Evolutionary conservation across 2,113 vertebrate genomes (phyloP), one percentile per base, ranked within the genome.

Genomic region (Spea bombifrons): DNA sequence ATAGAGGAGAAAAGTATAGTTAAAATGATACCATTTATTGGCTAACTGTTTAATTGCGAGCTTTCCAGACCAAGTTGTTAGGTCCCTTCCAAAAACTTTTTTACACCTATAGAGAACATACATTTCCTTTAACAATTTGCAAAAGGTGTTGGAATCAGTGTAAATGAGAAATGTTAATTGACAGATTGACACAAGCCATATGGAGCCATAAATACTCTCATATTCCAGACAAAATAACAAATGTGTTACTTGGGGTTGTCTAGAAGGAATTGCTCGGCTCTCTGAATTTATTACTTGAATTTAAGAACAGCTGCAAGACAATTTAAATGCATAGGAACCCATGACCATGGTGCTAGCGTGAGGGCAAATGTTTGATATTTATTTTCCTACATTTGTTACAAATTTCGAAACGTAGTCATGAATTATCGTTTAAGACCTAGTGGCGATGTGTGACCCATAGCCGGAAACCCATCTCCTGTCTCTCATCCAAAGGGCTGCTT

Each of bases 151-250:
- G 30, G 30, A 30, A 30, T 30, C 30, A 30, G 30, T 77, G 63
- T 78, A 50, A 78, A 71, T 64, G 46, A 72, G 76, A 80, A 74
- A 74, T 74, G 64, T n/a, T 74, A 74, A 80, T 80, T 80, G 74
- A 74, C 64, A 73, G 70, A 80, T 66, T 73, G 78, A 80, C 78
- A 46, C 61, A 71, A 80, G 78, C 71, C 78, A 80, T 66, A 80
- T 80, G 78, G 78, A 67, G 63, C 64, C 78, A 80, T 74, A 80
- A 80, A 80, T 68, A 80, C 63, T 63, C 78, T 80, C 71, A 59
- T 74, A 74, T 80, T 74, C 78, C 78, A 80, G 78, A 80, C 78
- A 80, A 80, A 80, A 80, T 80, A 80, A 80, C 78, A 80, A 80
- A 80, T 80, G 78, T 80, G 71, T 73, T 73, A 47, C 64, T 66